A percentile compares a stretch with the other conserved stretches of the same genome.
Conservation (phyloP, 2,888 invertebrate genomes). For the Cepaea hortensis region DNA sequence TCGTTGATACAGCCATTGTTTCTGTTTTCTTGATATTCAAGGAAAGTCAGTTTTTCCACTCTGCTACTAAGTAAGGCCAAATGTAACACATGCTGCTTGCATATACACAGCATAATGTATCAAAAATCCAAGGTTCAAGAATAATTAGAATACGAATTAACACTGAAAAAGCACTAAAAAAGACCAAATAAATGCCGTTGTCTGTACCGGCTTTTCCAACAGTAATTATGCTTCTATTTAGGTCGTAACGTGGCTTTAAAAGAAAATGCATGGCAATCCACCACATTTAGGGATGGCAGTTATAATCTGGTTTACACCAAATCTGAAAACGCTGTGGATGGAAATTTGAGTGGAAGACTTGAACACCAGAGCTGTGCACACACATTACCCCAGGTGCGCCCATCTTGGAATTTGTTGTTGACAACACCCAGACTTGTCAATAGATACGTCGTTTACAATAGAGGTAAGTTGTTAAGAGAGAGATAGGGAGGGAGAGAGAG, state of each 20-base stretch:
- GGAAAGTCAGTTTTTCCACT: too few species aligned
- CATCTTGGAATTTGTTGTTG: not conserved
- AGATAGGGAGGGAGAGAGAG: too few species aligned
- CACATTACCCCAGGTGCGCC: not conserved
- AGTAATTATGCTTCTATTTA: not conserved
- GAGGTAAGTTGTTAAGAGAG: not conserved
- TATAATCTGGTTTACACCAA: not conserved
- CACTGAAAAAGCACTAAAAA: too few species aligned
- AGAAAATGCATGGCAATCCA: not conserved
- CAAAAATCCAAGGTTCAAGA: too few species aligned
- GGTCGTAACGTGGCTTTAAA: slow-evolving; percentile 9
- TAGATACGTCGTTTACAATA: slow-evolving; percentile 14
- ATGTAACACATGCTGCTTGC: too few species aligned
- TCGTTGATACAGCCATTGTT: too few species aligned
- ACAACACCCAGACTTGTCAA: not conserved
- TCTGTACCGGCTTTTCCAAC: too few species aligned
- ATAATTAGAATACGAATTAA: too few species aligned
- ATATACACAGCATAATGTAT: too few species aligned
- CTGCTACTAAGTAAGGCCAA: too few species aligned
- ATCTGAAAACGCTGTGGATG: slow-evolving; percentile 8
- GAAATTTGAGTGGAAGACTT: not conserved
- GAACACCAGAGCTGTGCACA: not conserved
- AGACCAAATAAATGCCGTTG: too few species aligned
- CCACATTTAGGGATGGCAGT: not conserved
- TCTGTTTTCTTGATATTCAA: too few species aligned